Evolutionary conservation across 2,113 vertebrate species (phyloP), one percentile per base, ranked within the genome.

Genomic region (Entomyzon cyanotis): DNA sequence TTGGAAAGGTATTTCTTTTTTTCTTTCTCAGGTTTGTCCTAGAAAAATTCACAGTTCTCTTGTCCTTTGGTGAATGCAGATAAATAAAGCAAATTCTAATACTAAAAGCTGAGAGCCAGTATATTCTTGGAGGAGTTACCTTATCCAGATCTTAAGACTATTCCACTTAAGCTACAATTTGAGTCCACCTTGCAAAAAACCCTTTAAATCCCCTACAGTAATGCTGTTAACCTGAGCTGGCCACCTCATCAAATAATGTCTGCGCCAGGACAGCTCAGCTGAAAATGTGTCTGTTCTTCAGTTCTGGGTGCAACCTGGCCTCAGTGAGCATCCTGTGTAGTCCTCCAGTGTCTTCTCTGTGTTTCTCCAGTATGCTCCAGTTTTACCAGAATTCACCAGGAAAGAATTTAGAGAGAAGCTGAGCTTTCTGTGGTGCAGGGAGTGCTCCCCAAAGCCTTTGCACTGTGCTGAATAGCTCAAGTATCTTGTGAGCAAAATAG

Each of bases 141-240:
- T 87, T 91, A 73, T n/a, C 49, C 8, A 4, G 73, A 42, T 82
- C 69, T 82, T 85, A 73, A 62, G 62, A 68, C 21, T 73, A 11
- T 79, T 91, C 83, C 41, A 65, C 23, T 73, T 75, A 33, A 87
- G 70, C 78, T 69, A 53, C 67, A 52, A 27, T 60, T 68, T 60
- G 35, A 92, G 53, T 65, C 53, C 53, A 91, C 74, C 81, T 93
- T 92, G 53, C 58, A 90, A 77, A 96, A 88, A 77, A 59, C 70
- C 59, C 21, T 25, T 79, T 73, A 83, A 96, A 83, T 93, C 65
- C 69, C 27, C 16, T 76, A 7, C 12, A 3, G 41, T 93, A 80
- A 86, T 73, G 46, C 62, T 86, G 67, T 90, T 90, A 90, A 58
- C 85, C 67, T 76, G 83, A 85, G 71, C 83, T 91, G 83, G 58